These are phyloP conservation scores for Neotoxoptera formosana DNA, from an alignment of 1,140 invertebrate species.

Conservation along the genomic window DNA sequence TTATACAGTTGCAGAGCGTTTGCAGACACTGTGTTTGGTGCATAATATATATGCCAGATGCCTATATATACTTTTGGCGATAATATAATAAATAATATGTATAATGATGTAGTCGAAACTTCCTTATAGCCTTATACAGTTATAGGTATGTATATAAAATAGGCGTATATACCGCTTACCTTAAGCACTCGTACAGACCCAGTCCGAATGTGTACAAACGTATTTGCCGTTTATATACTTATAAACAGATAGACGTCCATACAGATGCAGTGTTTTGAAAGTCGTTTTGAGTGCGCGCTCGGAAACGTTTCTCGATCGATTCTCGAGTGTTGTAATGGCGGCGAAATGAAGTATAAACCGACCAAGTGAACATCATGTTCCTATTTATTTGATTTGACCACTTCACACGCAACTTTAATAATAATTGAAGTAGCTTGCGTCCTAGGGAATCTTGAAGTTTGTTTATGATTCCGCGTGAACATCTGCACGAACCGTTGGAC, in stretches of 20 bases:
- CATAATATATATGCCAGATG: no score
- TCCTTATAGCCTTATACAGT: not conserved
- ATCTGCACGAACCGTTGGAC: not conserved
- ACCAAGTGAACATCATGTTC: conserved; percentile 4
- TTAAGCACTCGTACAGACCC: not conserved
- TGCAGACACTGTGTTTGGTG: not conserved
- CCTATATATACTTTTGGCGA: not conserved
- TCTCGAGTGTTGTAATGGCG: conserved; percentile 16
- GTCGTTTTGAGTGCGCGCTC: conserved; percentile 1
- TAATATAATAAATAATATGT: not conserved
- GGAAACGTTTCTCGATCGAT: conserved; percentile 20
- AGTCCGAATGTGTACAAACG: conserved; percentile 11
- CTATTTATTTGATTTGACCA: conserved; percentile 37
- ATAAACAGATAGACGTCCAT: conserved; percentile 1
- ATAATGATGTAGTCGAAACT: not conserved
- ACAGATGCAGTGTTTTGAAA: conserved; percentile 25
- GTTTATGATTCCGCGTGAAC: not conserved
- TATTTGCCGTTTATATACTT: not conserved
- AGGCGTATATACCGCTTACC: not conserved
- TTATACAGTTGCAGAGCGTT: not conserved
- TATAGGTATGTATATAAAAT: not conserved
- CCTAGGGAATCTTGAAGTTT: conserved; percentile 28
- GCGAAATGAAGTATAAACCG: not conserved
- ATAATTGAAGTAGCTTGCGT: not conserved
- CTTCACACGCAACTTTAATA: not conserved